Conservation (phyloP, 1,140 invertebrate species). For the Micrasema longulum region DNA sequence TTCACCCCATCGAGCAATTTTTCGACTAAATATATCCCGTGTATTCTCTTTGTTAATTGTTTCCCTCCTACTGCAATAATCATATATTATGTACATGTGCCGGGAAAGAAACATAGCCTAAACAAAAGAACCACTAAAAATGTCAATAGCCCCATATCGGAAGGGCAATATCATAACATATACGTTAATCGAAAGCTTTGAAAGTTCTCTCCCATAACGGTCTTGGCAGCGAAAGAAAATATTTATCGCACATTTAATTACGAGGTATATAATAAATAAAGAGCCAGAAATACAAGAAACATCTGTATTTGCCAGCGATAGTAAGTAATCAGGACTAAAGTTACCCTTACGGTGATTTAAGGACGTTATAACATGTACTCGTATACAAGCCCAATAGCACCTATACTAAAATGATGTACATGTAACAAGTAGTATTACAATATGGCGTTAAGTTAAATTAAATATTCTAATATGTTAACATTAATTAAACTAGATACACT, state of each 20-base stretch:
- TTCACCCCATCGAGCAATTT: conserved; percentile 45
- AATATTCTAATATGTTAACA: no score
- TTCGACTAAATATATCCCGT: conserved; percentile 44
- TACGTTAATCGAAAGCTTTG: conserved; percentile 50
- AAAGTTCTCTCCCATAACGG: conserved; percentile 37
- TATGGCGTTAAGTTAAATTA: no score
- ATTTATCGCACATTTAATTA: conserved; percentile 53
- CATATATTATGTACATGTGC: conserved; percentile 53
- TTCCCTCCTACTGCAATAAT: conserved; percentile 49
- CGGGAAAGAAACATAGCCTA: conserved; percentile 37
- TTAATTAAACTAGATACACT: no score
- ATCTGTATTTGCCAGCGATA: conserved; percentile 32
- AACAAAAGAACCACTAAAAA: conserved; percentile 53
- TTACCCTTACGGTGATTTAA: conserved; percentile 13
- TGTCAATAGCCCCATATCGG: conserved; percentile 46
- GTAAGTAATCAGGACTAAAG: conserved; percentile 24
- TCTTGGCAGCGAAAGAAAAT: conserved; percentile 42
- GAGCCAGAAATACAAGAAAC: conserved; percentile 28
- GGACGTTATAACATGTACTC: conserved; percentile 1
- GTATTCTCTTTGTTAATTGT: conserved; percentile 53
- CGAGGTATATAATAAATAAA: conserved; percentile 42
- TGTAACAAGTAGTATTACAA: no score
- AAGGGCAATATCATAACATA: conserved; percentile 52
- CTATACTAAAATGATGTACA: no score
- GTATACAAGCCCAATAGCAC: no score